Percentiles rank a stretch among this genome's conserved stretches.
Evolutionary conservation across 2,797 vertebrate species (phyloP).

Genomic region (Propithecus deckenii): DNA sequence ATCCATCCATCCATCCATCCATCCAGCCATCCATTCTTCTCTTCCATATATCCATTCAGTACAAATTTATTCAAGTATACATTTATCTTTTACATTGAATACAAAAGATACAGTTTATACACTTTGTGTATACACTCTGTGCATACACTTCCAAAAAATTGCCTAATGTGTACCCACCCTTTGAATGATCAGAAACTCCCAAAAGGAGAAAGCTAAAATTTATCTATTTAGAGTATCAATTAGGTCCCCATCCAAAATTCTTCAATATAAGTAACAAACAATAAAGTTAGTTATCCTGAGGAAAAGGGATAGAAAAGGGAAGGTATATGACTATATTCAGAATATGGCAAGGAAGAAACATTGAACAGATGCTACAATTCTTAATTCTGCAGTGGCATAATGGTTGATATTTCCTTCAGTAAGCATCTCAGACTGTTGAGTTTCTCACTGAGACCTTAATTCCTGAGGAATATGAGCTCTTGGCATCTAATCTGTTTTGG

Average conservation of each 20-base stretch:
- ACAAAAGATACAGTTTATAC: too few relatives aligned
- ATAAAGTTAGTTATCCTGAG: not conserved
- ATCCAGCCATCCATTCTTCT: not conserved
- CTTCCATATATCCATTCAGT: not conserved
- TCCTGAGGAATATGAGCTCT: not conserved
- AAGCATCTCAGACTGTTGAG: not conserved
- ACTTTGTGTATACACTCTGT: too few relatives aligned
- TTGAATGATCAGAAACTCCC: constrained; percentile 20
- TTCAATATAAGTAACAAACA: not conserved
- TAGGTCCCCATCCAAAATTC: not conserved
- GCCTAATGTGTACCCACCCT: not conserved
- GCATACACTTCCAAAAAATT: not conserved
- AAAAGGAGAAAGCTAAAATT: not conserved
- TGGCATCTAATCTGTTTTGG: not conserved
- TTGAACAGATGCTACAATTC: not conserved
- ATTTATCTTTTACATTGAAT: not conserved
- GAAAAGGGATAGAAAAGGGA: not conserved
- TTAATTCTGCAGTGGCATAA: not conserved
- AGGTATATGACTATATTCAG: not conserved
- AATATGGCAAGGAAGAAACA: not conserved
- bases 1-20: not conserved
- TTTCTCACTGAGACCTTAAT: not conserved
- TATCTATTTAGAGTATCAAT: constrained; percentile 36
- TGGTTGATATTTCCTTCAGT: not conserved
- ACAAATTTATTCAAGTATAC: not conserved